Base-by-base conservation (phyloP, 2,113 vertebrate species). In the Pygoscelis adeliae region DNA sequence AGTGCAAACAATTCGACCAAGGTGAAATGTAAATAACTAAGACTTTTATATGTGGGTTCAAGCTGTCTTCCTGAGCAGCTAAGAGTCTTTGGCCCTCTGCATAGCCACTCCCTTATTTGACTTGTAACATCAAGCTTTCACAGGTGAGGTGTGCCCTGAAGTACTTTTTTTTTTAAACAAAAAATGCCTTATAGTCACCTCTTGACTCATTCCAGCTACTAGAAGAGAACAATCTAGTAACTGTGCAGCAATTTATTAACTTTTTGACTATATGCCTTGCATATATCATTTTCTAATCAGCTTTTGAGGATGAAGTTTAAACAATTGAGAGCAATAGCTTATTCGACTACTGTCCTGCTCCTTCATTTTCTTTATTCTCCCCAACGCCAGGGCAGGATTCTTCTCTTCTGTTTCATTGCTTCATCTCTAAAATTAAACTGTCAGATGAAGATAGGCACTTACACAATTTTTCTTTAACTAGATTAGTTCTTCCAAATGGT, bases 11-110 rank as follows among this genome's bases (percentile, higher is more conserved):
- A 34, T 11, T n/a, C 6, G 0, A 82, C 17, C 17, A 10, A 55
- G 7, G 13, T 69, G 71, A 58, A 97, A 96, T 91, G 72, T 50
- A 96, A 94, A 92, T 63, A 93, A 69, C 13, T 34, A 77, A 32
- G 15, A 70, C 77, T 89, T 91, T 49, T 38, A 13, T 46, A 73
- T 23, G 82, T 80, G 36, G 17, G 58, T 93, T 95, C 83, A 90
- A 88, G 78, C 25, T 59, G 21, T 77, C 46, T 83, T 82, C 62
- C 81, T 36, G 40, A 62, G 61, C 17, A 79, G 32, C 36, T 52
- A n/a, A 69, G 66, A 88, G 32, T 34, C 42, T 66, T 61, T 55
- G 32, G 30, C 25, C 22, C 46, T 46, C 53, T 69, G 22, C 5
- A 16, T 4, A 70, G 38, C 53, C 70, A 50, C 58, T 95, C 46